These are phyloP conservation scores for Antheraea mylitta DNA, from an alignment of 1,140 invertebrate genomes.

Conservation along the genomic window DNA sequence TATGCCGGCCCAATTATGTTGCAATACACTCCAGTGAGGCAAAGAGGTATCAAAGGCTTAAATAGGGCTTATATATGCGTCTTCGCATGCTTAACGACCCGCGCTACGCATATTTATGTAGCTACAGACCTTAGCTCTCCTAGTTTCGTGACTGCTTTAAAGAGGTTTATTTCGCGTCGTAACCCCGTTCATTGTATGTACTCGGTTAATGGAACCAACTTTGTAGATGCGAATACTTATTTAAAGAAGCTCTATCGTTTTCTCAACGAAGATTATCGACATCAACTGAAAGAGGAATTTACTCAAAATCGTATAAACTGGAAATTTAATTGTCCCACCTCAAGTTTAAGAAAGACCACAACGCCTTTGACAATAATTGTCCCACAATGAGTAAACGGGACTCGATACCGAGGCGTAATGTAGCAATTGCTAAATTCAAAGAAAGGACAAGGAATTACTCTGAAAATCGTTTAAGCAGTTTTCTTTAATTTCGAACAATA, in stretches of 20 bases:
- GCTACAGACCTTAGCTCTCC: constrained; percentile 39
- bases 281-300: not conserved
- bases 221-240: not conserved
- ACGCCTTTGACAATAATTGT: no score
- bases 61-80: no score
- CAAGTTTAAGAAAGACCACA: no score
- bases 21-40: constrained; percentile 27
- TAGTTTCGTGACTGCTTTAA: constrained; percentile 5
- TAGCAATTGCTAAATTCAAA: no score
- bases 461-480: no score
- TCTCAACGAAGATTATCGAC: not conserved
- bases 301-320: not conserved
- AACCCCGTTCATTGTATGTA: not conserved
- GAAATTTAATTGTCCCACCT: constrained; percentile 7
- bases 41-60: constrained; percentile 27
- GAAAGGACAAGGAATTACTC: no score
- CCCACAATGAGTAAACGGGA: no score
- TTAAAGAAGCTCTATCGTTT: not conserved
- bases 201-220: not conserved
- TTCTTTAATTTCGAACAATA: no score
- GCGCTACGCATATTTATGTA: constrained; percentile 56
- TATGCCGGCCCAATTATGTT: constrained; percentile 54
- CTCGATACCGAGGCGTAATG: no score
- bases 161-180: not conserved
- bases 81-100: constrained; percentile 57